These are phyloP conservation scores for Spodoptera frugiperda DNA, from an alignment of 1,140 invertebrate genomes.

Conservation along the genomic window DNA sequence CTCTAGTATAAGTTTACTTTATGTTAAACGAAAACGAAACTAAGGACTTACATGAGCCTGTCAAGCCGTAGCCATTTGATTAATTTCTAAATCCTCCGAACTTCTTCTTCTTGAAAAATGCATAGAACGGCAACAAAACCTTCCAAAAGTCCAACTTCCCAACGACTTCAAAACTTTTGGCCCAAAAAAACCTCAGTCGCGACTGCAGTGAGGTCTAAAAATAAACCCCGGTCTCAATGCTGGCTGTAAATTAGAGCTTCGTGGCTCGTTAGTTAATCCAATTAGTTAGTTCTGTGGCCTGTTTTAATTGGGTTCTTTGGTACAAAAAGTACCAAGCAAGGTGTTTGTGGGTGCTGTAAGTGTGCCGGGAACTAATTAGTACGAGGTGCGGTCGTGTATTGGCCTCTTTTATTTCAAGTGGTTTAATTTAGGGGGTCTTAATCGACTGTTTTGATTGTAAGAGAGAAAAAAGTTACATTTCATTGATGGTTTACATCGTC, in stretches of 20 bases:
- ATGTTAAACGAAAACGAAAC: too few relatives aligned
- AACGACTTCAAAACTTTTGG: neutral
- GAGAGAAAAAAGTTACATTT: too few relatives aligned
- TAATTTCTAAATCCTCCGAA: too few relatives aligned
- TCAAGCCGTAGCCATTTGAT: too few relatives aligned
- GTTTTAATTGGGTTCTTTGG: conserved; percentile 46
- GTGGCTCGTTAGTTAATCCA: conserved; percentile 47
- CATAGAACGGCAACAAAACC: too few relatives aligned
- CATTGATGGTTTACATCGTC: too few relatives aligned
- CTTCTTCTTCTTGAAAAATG: too few relatives aligned
- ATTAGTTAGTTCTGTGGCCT: conserved; percentile 35
- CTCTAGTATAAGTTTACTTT: too few relatives aligned
- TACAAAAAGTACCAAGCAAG: conserved; percentile 6
- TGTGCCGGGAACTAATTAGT: conserved; percentile 22
- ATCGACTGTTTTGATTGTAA: too few relatives aligned
- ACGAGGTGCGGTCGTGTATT: conserved; percentile 3
- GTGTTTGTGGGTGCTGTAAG: conserved; percentile 23
- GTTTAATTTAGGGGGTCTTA: neutral
- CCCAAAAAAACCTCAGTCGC: neutral
- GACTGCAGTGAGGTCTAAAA: conserved; percentile 23
- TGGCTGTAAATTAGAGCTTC: conserved; percentile 37
- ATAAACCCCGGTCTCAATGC: conserved; percentile 37
- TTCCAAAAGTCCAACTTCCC: too few relatives aligned
- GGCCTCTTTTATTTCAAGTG: neutral
- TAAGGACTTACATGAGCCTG: too few relatives aligned